A percentile compares a stretch with the other conserved stretches of the same genome.
Conservation (phyloP, 2,797 vertebrate genomes). For the Hyperoplus immaculatus region DNA sequence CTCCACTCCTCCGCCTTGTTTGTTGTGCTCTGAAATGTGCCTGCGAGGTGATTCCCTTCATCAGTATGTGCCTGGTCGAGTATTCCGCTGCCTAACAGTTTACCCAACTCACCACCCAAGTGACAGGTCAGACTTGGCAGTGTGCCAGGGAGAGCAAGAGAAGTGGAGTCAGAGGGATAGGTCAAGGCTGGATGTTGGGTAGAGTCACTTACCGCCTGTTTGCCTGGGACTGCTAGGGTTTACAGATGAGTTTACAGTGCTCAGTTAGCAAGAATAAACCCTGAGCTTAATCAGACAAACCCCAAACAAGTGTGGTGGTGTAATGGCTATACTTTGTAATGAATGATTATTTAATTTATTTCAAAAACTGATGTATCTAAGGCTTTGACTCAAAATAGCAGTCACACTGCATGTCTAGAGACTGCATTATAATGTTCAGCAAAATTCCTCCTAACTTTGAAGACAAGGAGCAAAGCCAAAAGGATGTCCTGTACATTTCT, state of each 20-base stretch:
- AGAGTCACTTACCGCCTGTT: conserved; percentile 52
- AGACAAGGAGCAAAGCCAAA: background rate
- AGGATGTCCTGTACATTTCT: background rate
- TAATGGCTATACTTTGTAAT: conserved; percentile 43
- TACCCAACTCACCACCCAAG: conserved; percentile 64
- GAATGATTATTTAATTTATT: too few species aligned
- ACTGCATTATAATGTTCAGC: background rate
- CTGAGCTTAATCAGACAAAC: conserved; percentile 44
- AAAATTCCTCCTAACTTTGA: background rate
- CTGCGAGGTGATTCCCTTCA: conserved; percentile 46
- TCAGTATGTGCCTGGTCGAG: conserved; percentile 50
- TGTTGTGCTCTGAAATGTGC: conserved; percentile 60
- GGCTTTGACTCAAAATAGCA: too few species aligned
- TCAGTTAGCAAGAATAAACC: conserved; percentile 43
- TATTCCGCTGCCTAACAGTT: conserved; percentile 60
- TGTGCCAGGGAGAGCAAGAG: conserved; percentile 53
- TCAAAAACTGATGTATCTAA: too few species aligned
- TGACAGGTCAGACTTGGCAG: conserved; percentile 74
- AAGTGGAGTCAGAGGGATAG: conserved; percentile 68
- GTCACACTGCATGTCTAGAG: too few species aligned
- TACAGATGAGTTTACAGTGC: conserved; percentile 55
- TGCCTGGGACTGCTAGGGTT: conserved; percentile 39
- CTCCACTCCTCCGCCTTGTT: conserved; percentile 28
- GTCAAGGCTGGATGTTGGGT: conserved; percentile 68
- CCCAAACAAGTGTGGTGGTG: conserved; percentile 41